These are phyloP conservation scores for Pyrgus malvae DNA, from an alignment of 2,888 invertebrate species.

Conservation along the genomic window DNA sequence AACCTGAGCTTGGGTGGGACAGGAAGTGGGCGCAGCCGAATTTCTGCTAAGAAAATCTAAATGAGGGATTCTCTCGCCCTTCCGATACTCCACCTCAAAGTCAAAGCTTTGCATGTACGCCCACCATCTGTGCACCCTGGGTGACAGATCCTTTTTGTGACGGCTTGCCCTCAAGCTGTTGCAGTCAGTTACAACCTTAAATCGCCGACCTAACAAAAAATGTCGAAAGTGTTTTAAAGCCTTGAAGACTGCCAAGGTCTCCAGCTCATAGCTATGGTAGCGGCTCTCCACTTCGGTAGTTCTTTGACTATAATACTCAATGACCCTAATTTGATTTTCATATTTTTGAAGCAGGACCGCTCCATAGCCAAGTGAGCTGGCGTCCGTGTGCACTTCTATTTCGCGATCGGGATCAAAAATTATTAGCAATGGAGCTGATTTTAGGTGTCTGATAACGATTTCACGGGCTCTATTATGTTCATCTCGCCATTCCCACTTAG, in stretches of 20 bases:
- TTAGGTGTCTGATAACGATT: neutral
- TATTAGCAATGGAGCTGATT: neutral
- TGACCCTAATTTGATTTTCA: slow-evolving; percentile 3
- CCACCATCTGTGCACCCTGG: too few relatives aligned
- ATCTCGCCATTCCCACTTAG: neutral
- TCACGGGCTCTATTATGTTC: neutral
- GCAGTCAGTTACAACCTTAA: too few relatives aligned
- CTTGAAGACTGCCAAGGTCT: too few relatives aligned
- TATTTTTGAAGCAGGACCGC: slow-evolving; percentile 20
- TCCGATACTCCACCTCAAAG: neutral
- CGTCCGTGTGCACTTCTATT: slow-evolving; percentile 29
- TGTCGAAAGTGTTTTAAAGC: slow-evolving; percentile 41
- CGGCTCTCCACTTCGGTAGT: slow-evolving; percentile 27
- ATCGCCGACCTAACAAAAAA: slow-evolving; percentile 33
- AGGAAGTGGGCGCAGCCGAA: too few relatives aligned
- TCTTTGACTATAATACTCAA: slow-evolving; percentile 26
- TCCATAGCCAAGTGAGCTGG: slow-evolving; percentile 33
- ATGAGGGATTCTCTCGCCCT: slow-evolving; percentile 14
- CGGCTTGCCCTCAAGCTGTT: too few relatives aligned
- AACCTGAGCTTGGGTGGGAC: neutral
- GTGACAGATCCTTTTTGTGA: too few relatives aligned
- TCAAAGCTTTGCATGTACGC: slow-evolving; percentile 36
- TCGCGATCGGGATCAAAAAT: neutral
- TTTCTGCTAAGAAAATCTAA: slow-evolving; percentile 31
- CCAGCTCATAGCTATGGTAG: slow-evolving; percentile 34